A percentile compares a stretch with the other conserved stretches of the same genome.
These are phyloP conservation scores for Brachyptera risi DNA, from an alignment of 2,888 invertebrate genomes.

Conservation along the genomic window DNA sequence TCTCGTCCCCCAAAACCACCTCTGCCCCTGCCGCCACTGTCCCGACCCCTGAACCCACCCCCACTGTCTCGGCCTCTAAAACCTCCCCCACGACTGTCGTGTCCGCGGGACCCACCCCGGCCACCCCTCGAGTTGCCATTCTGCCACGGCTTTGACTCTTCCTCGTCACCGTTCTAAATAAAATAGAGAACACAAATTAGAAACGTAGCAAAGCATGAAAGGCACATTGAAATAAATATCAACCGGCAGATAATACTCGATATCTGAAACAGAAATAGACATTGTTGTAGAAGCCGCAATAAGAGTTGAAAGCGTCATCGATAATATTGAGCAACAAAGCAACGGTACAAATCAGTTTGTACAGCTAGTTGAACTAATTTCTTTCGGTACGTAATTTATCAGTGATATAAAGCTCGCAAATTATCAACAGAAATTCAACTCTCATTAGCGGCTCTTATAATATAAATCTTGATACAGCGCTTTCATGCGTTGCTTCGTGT, in stretches of 20 bases:
- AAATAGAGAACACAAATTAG: constrained; percentile 41
- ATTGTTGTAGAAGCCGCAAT: neutral
- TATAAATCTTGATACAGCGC: too few species aligned
- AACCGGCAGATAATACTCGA: neutral
- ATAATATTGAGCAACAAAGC: too few species aligned
- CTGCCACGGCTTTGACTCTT: constrained; percentile 31
- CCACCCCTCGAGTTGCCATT: constrained; percentile 35
- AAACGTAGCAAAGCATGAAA: constrained; percentile 41
- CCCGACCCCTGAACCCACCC: constrained; percentile 56
- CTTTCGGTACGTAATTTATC: too few species aligned
- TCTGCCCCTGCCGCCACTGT: constrained; percentile 45
- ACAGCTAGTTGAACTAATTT: too few species aligned
- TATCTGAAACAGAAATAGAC: neutral
- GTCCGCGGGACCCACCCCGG: constrained; percentile 35
- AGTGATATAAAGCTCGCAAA: too few species aligned
- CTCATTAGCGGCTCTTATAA: too few species aligned
- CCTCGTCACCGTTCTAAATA: constrained; percentile 39
- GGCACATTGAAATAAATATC: too few species aligned
- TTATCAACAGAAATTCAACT: too few species aligned
- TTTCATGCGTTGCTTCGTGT: constrained; percentile 41
- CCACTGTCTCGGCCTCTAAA: constrained; percentile 39
- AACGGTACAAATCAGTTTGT: too few species aligned
- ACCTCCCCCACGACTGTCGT: constrained; percentile 39
- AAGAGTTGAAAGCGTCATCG: too few species aligned
- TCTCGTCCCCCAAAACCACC: constrained; percentile 30